Base-by-base conservation (phyloP, 1,140 invertebrate species). In the Orius laevigatus region DNA sequence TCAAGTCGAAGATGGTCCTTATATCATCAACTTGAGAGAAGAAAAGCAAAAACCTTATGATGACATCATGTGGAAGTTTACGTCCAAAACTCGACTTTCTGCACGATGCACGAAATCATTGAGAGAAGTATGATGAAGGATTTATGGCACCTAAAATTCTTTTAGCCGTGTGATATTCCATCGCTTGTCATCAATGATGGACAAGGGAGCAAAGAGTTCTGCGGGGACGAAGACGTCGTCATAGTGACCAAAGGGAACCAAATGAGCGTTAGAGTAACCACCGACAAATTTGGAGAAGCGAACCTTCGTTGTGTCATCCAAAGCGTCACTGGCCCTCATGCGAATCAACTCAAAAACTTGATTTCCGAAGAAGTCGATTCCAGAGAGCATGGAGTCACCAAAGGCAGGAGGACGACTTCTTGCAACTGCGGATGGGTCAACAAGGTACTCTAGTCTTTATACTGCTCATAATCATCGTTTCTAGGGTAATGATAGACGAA, bases 361-460 rank as follows among this genome's bases (percentile, higher is more conserved):
- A 14, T 11, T 5, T 46, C 14, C 31, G n/a, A 10, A 20, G 31
- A 33, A 14, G 19, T 12, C 16, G 44, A 46, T 34, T 46, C 44
- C 2, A 2, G 14, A 9, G 44, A 46, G 31, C 44, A 46, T 14
- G 44, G 44, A 33, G 44, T 33, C n/a, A 12, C 44, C 25, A 15
- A 5, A 12, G 44, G 44, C 2, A 9, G 5, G 5, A 46, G 5
- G 4, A 4, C n/a, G 5, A 46, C 44, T 3, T 6, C 44, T 3
- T 46, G 44, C 32, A 11, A 20, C n/a, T 46, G 44, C 15, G 44
- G 44, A 11, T 19, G 20, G 25, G 44, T 25, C 44, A 46, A 46
- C 31, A 46, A 20, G 20, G 44, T 46, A 32, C 16, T 18, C 38
- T 8, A 5, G 14, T 5, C 16, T 11, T 8, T 2, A 11, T 15